Conservation (phyloP, 2,113 vertebrate genomes). For the Natator depressus region DNA sequence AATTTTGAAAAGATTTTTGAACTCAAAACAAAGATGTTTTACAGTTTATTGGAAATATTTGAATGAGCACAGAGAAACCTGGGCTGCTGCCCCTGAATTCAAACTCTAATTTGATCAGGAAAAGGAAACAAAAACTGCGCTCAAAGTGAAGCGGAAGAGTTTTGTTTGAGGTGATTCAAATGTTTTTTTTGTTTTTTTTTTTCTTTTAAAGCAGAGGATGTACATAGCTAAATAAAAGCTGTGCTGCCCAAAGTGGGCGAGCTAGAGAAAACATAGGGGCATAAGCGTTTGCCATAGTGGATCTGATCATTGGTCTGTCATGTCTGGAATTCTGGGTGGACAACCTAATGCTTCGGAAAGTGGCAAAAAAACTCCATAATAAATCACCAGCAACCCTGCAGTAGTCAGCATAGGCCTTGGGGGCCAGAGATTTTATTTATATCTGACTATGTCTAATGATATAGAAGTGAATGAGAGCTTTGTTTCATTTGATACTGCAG, state of each 20-base stretch:
- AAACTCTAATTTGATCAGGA: background rate
- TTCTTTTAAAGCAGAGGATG: fast-evolving
- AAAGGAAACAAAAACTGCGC: background rate
- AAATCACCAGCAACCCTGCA: background rate
- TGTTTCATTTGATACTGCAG: background rate
- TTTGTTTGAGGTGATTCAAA: background rate
- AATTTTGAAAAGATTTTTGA: constrained; percentile 4
- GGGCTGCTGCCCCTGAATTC: background rate
- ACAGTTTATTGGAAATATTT: background rate
- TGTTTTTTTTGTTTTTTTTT: background rate
- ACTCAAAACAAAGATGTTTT: background rate
- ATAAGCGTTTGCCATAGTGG: background rate
- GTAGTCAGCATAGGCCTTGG: background rate
- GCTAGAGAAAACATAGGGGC: background rate
- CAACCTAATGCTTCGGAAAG: background rate
- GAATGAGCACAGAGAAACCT: background rate
- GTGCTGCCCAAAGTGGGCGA: fast-evolving
- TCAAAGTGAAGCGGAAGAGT: constrained; percentile 19
- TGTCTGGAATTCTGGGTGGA: background rate
- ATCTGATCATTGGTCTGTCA: background rate
- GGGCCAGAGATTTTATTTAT: background rate
- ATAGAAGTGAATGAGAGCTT: background rate
- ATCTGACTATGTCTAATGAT: background rate
- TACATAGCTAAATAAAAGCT: background rate
- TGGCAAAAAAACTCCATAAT: no score